phyloP scores from a whole-genome alignment of 2,113 vertebrate species.

The Silurus glanis region DNA sequence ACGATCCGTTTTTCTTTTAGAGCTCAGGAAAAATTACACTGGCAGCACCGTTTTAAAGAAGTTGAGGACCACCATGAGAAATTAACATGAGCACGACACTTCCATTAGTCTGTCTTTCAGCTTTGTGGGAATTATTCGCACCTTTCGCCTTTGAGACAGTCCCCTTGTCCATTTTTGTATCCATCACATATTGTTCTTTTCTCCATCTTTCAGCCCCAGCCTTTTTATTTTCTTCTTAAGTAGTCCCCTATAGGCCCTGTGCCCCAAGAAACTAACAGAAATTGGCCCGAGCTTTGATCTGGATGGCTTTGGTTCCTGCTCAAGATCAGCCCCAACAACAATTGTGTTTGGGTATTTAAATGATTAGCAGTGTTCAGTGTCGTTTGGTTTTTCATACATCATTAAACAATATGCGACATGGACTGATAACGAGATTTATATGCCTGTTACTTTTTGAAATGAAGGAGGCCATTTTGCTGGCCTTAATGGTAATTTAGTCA shows the following conservation, averaged over 20 bases:
- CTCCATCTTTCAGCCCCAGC: constrained; percentile 28
- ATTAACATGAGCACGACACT: constrained; percentile 97
- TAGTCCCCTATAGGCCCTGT: constrained; percentile 7
- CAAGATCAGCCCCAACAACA: background rate
- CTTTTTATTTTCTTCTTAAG: too few relatives aligned
- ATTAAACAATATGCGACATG: background rate
- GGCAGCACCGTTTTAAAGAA: constrained; percentile 99
- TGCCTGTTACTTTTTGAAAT: background rate
- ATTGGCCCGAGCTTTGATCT: background rate
- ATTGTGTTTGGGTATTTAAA: background rate
- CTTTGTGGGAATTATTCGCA: constrained; percentile 73
- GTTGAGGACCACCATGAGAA: constrained; percentile 95
- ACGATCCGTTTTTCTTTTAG: constrained; percentile 99
- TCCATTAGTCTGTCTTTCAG: constrained; percentile 95
- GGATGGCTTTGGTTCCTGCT: background rate
- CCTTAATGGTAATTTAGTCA: background rate
- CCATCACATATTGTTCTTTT: constrained; percentile 68
- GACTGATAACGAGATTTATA: background rate
- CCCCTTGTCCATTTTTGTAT: constrained; percentile 52
- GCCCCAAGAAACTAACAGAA: background rate
- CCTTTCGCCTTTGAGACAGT: background rate
- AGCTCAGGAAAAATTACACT: constrained; percentile 87
- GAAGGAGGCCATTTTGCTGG: background rate
- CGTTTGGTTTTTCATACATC: background rate
- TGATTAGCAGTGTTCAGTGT: background rate